Evolutionary conservation across 2,888 invertebrate genomes (phyloP), one percentile per base, ranked within the genome.

Genomic region (Amphipyra berbera): DNA sequence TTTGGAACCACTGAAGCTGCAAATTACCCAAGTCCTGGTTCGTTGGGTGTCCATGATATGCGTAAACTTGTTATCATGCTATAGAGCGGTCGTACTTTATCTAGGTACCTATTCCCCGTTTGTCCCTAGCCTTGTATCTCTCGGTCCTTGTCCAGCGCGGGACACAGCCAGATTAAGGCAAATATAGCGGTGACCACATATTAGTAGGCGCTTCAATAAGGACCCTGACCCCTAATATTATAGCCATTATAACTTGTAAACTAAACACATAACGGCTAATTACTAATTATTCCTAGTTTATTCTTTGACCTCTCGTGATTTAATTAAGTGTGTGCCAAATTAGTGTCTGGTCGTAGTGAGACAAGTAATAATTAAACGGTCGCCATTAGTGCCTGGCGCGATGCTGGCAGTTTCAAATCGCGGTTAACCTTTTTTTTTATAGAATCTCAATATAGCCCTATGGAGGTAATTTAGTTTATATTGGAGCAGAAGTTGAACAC

Each of bases 161-260:
- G 48, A 38, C 52, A 7, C 41, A 21, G 40, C 44, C 42, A 38
- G 45, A 40, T 45, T 13, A 35, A 7, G 49, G 12, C 35, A 21
- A 64, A 80, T 76, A 76, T 79, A 83, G 80, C 71, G 79, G 67
- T 83, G 80, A 83, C 78, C 52, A 55, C 70, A 76, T 62, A 45
- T 59, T 44, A 21, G 56, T 7, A 60, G 66, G 62, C 45, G 40
- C 61, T 62, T 33, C 41, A 62, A 49, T 53, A 40, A 52, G 65
- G 70, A 70, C 77, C 81, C 70, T 76, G 81, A 80, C 82, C 79
- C 68, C 76, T 52, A 50, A 49, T 40, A 30, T 14, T 41, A 41
- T 40, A 40, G 37, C 21, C 40, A 21, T 47, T 38, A 48, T 35
- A 44, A 37, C 56, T 33, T 12, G 38, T 7, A 61, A 21, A 27